Evolutionary conservation across 2,797 vertebrate species (phyloP).

Genomic region (Myiotriccus ornatus): DNA sequence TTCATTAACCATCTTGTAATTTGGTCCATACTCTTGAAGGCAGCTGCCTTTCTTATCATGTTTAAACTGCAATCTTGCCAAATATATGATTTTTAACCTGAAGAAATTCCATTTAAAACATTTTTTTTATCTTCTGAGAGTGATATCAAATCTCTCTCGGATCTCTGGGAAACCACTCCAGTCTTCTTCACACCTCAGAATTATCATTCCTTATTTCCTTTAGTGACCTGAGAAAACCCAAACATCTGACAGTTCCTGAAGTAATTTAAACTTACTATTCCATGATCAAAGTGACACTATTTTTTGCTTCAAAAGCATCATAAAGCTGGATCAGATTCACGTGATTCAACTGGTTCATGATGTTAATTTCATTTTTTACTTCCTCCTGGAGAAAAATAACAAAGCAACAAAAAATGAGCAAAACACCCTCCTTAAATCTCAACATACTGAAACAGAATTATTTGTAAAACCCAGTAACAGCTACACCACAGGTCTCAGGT

Average conservation of each 20-base stretch:
- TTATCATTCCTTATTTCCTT: not conserved
- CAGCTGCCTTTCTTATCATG: not conserved
- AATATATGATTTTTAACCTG: not conserved
- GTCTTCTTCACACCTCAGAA: not conserved
- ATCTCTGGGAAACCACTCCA: not conserved
- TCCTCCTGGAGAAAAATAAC: constrained; percentile 78
- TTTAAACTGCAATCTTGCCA: not conserved
- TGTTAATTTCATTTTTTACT: constrained; percentile 87
- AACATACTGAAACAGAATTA: not conserved
- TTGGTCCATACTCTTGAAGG: not conserved
- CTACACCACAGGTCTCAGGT: not conserved
- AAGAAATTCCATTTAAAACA: not conserved
- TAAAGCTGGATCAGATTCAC: constrained; percentile 89
- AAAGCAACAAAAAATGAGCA: not conserved
- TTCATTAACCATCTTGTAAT: not conserved
- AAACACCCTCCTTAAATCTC: not conserved
- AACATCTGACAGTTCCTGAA: not conserved
- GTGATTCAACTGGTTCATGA: constrained; percentile 89
- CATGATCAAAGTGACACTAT: constrained; percentile 85
- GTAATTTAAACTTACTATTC: constrained; percentile 82
- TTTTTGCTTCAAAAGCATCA: constrained; percentile 86
- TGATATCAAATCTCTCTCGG: not conserved
- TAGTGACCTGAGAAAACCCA: not conserved
- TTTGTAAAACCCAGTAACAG: not conserved
- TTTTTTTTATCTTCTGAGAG: not conserved